Evolutionary conservation across 2,888 invertebrate genomes (phyloP), one percentile per base, ranked within the genome.

Genomic region (Malthinus flaveolus): DNA sequence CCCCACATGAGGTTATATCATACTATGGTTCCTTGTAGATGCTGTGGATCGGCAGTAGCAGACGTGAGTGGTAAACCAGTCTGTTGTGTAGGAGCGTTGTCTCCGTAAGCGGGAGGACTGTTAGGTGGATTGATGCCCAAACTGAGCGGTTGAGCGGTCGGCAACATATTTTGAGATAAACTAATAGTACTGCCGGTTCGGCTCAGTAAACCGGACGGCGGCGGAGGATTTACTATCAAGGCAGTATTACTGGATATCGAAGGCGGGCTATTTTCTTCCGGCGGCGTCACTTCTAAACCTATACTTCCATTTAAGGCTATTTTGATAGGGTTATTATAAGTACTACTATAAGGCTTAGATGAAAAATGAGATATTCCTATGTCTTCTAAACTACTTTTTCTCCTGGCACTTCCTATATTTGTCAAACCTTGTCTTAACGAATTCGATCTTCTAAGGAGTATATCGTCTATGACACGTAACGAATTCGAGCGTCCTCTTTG

Each of bases 1-100:
- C 92, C 91, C 91, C 92, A 91, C 91, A 92, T 91, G 64, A 91
- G 89, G 86, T 92, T 88, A 85, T 93, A 93, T 93, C 92, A 94
- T 91, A 94, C 93, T 80, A 94, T 92, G 75, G 93, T 94, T 68
- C 93, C 93, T 80, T 93, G 93, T 62, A 92, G 81, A 74, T 90
- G 89, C 75, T 90, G 90, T 11, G 90, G 85, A 73, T 88, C 88
- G 13, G 81, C 77, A 80, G 64, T 78, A 76, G 37, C 79, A 73
- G 32, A 80, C 79, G 65, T 81, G 66, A 9, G 81, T 79, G 23
- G 81, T 78, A 44, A 78, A 77, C n/a, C 79, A 73, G 58, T 84
- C 83, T 71, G 84, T 83, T 49, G 83, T 80, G 33, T 80, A 79
- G 44, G 80, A 78, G 62, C 78, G 59, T 36, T 50, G n/a, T 67